Evolutionary conservation across 2,113 vertebrate genomes (phyloP), one percentile per base, ranked within the genome.

Genomic region (Entomyzon cyanotis): DNA sequence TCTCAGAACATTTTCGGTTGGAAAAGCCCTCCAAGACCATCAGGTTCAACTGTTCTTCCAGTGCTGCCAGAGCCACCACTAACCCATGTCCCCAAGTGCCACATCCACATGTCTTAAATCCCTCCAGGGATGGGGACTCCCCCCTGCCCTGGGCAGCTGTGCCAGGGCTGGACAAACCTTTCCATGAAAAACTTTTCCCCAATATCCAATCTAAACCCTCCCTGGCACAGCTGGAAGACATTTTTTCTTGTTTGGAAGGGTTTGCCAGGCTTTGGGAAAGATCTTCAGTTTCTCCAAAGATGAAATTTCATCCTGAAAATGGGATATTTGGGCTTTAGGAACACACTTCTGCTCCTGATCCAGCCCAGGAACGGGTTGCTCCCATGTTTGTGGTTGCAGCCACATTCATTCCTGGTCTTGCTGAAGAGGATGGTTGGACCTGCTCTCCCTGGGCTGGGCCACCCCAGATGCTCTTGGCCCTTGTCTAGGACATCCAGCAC

Each of bases 201-300:
- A 7, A 27, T 0, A 12, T 5, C 68, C 22, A 20, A 17, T 1
- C 33, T 5, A 9, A 81, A 33, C 52, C 12, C 44, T 13, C 12
- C 15, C 37, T 39, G 60, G 59, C 31, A 56, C 25, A 10, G 10
- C 59, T 4, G 6, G 50, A 59, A 59, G 27, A 10, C 0, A 0
- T 74, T 74, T 59, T 5, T 22, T 44, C 44, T 52, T 10, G 52
- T 59, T 4, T 6, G 80, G 50, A 24, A 35, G 8, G 42, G 12
- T 23, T 19, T 23, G 59, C 7, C 4, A 15, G 55, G 5, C 37
- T 11, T 13, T 5, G 9, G 58, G 55, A n/a, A 42, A 23, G 14
- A 5, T 10, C 5, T 1, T 1, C 37, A 37, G 33, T 17, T 35
- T 5, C 49, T 27, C 41, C 14, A 44, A 1, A 0, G 0, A 9